phyloP scores from a whole-genome alignment of 2,888 invertebrate species.

The Chaetogeoica ovagalla region DNA sequence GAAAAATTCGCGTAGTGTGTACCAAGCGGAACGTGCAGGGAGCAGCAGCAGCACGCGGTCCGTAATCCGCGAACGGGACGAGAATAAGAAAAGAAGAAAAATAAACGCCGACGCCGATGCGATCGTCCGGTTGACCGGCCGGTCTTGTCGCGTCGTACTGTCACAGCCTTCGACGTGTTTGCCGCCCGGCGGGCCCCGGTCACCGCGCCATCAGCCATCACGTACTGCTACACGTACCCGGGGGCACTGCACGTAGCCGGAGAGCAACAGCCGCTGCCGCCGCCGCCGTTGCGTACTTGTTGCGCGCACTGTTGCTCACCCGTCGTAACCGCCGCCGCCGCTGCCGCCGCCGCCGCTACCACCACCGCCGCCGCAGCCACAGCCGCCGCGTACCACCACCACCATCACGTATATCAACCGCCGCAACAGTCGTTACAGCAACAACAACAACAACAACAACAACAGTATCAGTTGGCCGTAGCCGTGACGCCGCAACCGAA shows the following conservation, averaged over 20 bases:
- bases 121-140: slow-evolving; percentile 37
- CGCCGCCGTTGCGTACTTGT: slow-evolving; percentile 50
- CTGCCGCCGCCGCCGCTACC: slow-evolving; percentile 15
- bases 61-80: too few relatives aligned
- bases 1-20: too few relatives aligned
- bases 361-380: slow-evolving; percentile 28
- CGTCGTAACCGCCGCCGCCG: slow-evolving; percentile 28
- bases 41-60: too few relatives aligned
- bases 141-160: neutral
- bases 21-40: too few relatives aligned
- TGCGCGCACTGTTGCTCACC: slow-evolving; percentile 53
- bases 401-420: slow-evolving; percentile 44
- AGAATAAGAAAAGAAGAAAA: too few relatives aligned
- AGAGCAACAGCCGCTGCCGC: slow-evolving; percentile 47
- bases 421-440: neutral
- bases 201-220: slow-evolving; percentile 50
- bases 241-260: slow-evolving; percentile 53
- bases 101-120: slow-evolving; percentile 10
- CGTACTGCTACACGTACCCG: slow-evolving; percentile 53
- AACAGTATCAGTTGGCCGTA: slow-evolving; percentile 44
- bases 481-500: slow-evolving; percentile 49
- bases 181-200: slow-evolving; percentile 51
- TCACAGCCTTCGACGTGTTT: slow-evolving; percentile 8
- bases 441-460: slow-evolving; percentile 12
- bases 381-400: slow-evolving; percentile 43